Evolutionary conservation across 2,797 vertebrate species (phyloP).

Genomic region (Crenichthys baileyi): DNA sequence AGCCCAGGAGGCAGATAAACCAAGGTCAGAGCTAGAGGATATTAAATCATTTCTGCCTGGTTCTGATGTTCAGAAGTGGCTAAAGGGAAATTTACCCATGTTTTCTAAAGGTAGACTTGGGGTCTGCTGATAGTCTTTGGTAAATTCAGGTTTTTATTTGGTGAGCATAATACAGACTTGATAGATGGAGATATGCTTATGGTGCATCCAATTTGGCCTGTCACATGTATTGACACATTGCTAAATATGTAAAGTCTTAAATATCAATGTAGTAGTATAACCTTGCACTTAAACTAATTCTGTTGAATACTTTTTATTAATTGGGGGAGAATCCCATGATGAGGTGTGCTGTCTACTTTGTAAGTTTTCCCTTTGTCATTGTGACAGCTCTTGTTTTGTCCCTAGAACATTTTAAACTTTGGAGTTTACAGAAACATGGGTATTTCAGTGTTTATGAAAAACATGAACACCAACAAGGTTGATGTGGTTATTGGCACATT

Average conservation of each 20-base stretch:
- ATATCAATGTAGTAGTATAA: neutral
- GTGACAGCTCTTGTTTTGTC: too few relatives aligned
- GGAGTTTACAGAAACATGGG: neutral
- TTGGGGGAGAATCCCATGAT: neutral
- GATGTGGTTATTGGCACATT: too few relatives aligned
- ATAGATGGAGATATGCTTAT: neutral
- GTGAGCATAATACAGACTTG: neutral
- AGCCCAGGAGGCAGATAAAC: too few relatives aligned
- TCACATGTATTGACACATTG: neutral
- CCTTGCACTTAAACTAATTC: neutral
- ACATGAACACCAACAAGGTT: too few relatives aligned
- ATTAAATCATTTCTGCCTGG: constrained; percentile 8
- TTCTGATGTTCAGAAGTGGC: neutral
- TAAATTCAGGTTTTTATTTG: neutral
- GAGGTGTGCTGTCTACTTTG: neutral
- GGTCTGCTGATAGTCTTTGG: neutral
- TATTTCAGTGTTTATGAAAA: neutral
- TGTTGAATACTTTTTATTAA: neutral
- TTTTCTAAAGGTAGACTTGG: neutral
- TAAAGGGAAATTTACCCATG: neutral
- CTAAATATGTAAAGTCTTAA: neutral
- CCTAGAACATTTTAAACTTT: neutral
- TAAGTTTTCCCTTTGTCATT: neutral
- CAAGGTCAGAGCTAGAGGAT: constrained; percentile 22
- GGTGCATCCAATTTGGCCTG: neutral